Base-by-base conservation (phyloP, 2,113 vertebrate genomes). In the Vulpes ferrilata region DNA sequence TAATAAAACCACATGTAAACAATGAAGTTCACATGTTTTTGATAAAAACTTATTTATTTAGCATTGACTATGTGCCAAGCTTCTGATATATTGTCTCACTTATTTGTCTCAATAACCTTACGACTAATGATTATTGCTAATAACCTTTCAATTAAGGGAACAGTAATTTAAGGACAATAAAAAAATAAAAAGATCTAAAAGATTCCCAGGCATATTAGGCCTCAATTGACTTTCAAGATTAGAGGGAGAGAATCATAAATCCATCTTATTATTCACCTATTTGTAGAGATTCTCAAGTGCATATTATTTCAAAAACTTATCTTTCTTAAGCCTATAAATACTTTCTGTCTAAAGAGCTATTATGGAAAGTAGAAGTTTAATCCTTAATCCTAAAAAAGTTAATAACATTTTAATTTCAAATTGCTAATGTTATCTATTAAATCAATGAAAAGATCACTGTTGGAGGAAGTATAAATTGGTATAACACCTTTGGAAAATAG, bases 341-440 rank as follows among this genome's bases (percentile, higher is more conserved):
- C 64, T 82, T 91, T 30, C 48, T 43, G 43, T 1, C 38, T 84
- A 79, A 81, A 73, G 20, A 64, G 15, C 62, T 95, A 62, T 85
- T 74, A 55, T 76, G 8, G 23, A 74, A 86, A 74, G 82, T 57
- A 90, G 5, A 7, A 71, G 19, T 10, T 93, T 69, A 92, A 74
- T 35, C 27, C 11, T 94, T 48, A 88, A 43, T 43, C 5, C 43
- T 43, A 27, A 25, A 67, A 74, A 19, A 87, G 5, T 62, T 93
- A 71, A 57, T 30, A 83, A 60, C 11, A 57, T 53, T 67, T 74
- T n/a, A 88, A 83, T 95, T 96, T 95, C 23, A 95, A 89, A 51
- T 1, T 20, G 2, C n/a, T 85, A 65, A 78, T 93, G 55, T 88
- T 23, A 85, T 30, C 71, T 67, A 78, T 82, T 79, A 51, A 79